phyloP scores from a whole-genome alignment of 2,888 invertebrate species.

The Eupithecia abbreviata region DNA sequence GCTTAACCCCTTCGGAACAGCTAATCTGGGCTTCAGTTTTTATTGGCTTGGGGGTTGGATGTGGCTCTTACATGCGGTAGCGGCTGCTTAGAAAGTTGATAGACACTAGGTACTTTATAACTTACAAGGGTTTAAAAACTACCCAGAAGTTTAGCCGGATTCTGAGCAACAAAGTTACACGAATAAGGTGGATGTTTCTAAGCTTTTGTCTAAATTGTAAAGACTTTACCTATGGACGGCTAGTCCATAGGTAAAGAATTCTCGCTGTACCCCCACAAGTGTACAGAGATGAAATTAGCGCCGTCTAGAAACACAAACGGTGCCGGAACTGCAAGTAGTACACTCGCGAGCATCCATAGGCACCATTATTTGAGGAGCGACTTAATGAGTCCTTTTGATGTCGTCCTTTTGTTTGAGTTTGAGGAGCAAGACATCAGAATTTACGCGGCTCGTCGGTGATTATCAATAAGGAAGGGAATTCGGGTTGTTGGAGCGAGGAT shows the following conservation, averaged over 20 bases:
- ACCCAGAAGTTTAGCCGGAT: background rate
- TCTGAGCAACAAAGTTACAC: background rate
- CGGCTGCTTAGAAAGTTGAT: background rate
- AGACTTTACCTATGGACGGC: background rate
- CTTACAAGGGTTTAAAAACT: background rate
- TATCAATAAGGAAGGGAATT: conserved; percentile 57
- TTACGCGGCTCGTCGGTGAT: conserved; percentile 58
- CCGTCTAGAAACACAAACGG: conserved; percentile 15
- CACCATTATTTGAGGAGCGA: conserved; percentile 65
- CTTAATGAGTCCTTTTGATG: conserved; percentile 73
- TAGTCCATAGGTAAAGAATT: background rate
- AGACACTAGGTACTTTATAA: background rate
- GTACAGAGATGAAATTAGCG: conserved; percentile 8
- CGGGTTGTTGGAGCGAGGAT: conserved; percentile 35
- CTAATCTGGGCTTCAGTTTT: conserved; percentile 42
- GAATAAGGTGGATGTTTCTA: background rate
- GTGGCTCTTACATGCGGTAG: background rate
- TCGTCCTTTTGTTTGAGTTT: conserved; percentile 71
- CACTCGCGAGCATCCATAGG: conserved; percentile 18
- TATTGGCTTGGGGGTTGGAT: conserved; percentile 26
- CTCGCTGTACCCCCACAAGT: background rate
- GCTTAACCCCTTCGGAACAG: conserved; percentile 59
- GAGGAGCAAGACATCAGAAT: conserved; percentile 60
- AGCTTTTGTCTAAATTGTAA: background rate
- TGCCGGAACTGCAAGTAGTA: conserved; percentile 22